Base-by-base conservation (phyloP, 1,140 invertebrate genomes). In the Saccostrea glomerata region DNA sequence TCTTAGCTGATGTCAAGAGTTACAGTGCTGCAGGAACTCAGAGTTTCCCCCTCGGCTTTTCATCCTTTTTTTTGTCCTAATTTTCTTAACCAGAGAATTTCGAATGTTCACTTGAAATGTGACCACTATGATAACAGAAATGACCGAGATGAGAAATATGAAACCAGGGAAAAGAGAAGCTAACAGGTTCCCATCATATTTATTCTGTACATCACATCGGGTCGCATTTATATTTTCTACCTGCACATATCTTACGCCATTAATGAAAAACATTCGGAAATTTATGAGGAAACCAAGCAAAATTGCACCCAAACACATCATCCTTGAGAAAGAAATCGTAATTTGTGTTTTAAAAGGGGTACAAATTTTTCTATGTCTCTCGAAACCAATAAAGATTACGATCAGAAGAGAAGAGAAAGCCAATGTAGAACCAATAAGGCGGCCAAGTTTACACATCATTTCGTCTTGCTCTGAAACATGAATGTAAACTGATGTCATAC, bases 321-420 rank as follows among this genome's bases (percentile, higher is more conserved):
- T 25, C 23, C 30, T 73, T 73, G 66, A 23, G 25, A n/a, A 30
- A 5, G 20, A 30, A 0, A 73, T 73, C 20, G 66, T 73, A 30
- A 73, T 73, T 23, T 73, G 66, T 23, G 66, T 17, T 30, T 73
- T 73, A n/a, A 73, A 73, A 23, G 66, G 66, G 6, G n/a, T 73
- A 13, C 66, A 73, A 9, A 25, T 73, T 73, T 73, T 73, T 25
- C 66, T 73, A n/a, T 73, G 30, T 25, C 20, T 73, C 23, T 73
- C 66, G 30, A 73, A 73, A 23, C 20, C n/a, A 73, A 73, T 73
- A n/a, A 73, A 73, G 23, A 12, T 73, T 23, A 73, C 66, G 13
- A 73, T 25, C 20, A 13, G 25, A 6, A 73, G 23, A 25, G 66
- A 23, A 25, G 66, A 30, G 5, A 73, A 23, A 3, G n/a, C 23